Evolutionary conservation across 2,797 vertebrate genomes (phyloP).

Genomic region (Helarctos malayanus): DNA sequence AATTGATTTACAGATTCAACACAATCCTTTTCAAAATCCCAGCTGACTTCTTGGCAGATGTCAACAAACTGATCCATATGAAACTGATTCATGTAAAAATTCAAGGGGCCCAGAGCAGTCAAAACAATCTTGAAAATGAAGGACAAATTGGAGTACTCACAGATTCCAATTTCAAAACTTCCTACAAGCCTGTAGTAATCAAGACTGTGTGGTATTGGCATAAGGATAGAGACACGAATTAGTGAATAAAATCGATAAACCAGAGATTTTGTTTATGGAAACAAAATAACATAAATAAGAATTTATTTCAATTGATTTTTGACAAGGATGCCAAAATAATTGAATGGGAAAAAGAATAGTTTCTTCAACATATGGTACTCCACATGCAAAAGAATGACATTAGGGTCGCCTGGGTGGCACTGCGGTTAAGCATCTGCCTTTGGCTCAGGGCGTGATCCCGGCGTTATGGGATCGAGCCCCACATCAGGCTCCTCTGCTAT

Average conservation of each 20-base stretch:
- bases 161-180: conserved; percentile 18
- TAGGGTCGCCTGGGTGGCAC: neutral
- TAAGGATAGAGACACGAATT: neutral
- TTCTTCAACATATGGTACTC: neutral
- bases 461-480: too few relatives aligned
- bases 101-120: neutral
- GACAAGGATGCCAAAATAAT: neutral
- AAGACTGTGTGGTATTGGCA: neutral
- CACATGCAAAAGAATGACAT: neutral
- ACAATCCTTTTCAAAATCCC: conserved; percentile 4
- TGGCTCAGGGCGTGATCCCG: too few relatives aligned
- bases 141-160: neutral
- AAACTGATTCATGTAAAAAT: conserved; percentile 24
- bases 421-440: too few relatives aligned
- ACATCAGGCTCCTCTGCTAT: too few relatives aligned
- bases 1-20: neutral
- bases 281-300: neutral
- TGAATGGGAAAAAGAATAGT: neutral
- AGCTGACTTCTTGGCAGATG: neutral
- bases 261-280: neutral
- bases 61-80: neutral
- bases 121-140: conserved; percentile 47
- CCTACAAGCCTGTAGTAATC: neutral
- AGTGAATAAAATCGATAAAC: neutral
- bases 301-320: neutral